These are phyloP conservation scores for Andrena fulva DNA, from an alignment of 2,888 invertebrate species.

Conservation along the genomic window DNA sequence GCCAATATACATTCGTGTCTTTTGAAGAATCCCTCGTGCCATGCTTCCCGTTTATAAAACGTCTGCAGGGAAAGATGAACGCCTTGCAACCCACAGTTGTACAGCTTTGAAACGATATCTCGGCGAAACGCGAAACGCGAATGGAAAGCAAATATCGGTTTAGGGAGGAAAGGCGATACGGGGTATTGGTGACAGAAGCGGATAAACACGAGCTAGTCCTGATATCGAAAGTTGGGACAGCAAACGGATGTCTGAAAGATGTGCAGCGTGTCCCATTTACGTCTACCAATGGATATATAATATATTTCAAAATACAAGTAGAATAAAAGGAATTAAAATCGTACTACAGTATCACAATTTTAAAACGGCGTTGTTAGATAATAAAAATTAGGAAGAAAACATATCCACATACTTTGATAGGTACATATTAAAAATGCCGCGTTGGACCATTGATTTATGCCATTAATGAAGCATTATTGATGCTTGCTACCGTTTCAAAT, in stretches of 20 bases:
- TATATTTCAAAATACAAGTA: neutral
- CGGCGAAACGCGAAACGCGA: slow-evolving; percentile 10
- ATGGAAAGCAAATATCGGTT: slow-evolving; percentile 24
- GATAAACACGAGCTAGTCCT: slow-evolving; percentile 7
- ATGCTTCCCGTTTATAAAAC: neutral
- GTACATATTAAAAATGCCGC: too few species aligned
- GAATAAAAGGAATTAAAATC: neutral
- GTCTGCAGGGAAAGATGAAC: neutral
- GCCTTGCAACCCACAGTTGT: neutral
- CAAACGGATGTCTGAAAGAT: slow-evolving; percentile 2
- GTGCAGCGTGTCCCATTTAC: neutral
- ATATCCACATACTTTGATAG: too few species aligned
- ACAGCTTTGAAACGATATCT: slow-evolving; percentile 1
- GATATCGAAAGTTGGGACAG: neutral
- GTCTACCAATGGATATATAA: neutral
- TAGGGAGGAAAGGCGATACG: neutral
- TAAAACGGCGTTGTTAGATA: too few species aligned
- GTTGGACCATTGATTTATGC: too few species aligned
- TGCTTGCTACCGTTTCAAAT: too few species aligned
- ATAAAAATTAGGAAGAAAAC: too few species aligned
- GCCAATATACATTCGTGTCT: neutral
- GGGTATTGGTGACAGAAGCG: slow-evolving; percentile 6
- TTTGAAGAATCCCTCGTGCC: neutral
- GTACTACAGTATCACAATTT: too few species aligned
- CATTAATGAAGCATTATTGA: too few species aligned